Percentiles rank a stretch among this genome's conserved stretches.
Evolutionary conservation across 1,140 invertebrate genomes (phyloP).

Genomic region (Eueides isabella): DNA sequence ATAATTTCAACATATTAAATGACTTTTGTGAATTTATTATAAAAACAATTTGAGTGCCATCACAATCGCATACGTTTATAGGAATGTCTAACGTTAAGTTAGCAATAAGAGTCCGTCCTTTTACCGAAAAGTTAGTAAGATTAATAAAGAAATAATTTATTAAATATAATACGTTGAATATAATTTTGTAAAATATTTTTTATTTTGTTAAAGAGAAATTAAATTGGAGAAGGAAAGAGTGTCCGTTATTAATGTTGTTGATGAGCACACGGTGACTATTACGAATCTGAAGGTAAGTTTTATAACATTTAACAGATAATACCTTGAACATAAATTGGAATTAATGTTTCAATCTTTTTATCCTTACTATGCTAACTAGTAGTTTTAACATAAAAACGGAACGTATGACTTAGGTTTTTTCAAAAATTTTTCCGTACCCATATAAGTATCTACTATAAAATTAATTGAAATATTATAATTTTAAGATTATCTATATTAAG

Average conservation of each 20-base stretch:
- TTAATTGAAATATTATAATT: neutral
- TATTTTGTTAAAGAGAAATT: constrained; percentile 53
- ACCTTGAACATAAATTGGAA: no score
- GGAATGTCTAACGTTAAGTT: constrained; percentile 68
- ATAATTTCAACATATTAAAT: neutral
- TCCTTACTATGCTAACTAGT: no score
- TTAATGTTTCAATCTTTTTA: no score
- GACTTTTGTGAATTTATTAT: neutral
- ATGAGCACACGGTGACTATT: constrained; percentile 76
- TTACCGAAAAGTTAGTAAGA: constrained; percentile 62
- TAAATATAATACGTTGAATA: neutral
- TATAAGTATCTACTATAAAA: no score
- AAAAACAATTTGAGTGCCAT: neutral
- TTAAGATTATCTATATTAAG: neutral
- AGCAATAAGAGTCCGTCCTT: constrained; percentile 64
- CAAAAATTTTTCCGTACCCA: no score
- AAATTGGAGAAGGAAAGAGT: constrained; percentile 54
- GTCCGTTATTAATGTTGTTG: constrained; percentile 72
- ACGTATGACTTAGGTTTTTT: no score
- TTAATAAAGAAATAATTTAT: neutral
- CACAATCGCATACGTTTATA: neutral
- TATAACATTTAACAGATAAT: neutral
- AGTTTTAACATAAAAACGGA: no score
- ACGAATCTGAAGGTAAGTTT: constrained; percentile 83
- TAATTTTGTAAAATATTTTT: constrained; percentile 12